phyloP scores from a whole-genome alignment of 2,797 vertebrate genomes.

The Ptychobarbus kaznakovi region DNA sequence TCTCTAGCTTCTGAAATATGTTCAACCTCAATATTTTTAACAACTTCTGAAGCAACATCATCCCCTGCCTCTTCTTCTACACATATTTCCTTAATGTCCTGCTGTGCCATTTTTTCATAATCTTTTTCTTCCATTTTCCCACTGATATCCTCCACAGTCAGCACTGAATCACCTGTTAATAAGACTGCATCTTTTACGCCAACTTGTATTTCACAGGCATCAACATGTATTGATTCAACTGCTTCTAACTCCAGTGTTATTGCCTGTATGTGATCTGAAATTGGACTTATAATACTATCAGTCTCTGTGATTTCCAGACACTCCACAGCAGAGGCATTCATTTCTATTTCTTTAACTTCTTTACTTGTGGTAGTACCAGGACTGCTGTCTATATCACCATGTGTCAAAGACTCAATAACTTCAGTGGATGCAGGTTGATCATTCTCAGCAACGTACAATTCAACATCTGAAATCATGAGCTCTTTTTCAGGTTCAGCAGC shows the following conservation, averaged over 20 bases:
- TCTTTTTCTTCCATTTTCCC: slow-evolving; percentile 51
- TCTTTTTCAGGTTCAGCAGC: slow-evolving; percentile 54
- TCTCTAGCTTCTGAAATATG: slow-evolving; percentile 49
- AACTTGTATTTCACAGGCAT: slow-evolving; percentile 53
- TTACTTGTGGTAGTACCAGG: slow-evolving; percentile 45
- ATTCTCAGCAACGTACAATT: slow-evolving; percentile 33
- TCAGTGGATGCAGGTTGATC: slow-evolving; percentile 45
- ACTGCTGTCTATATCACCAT: slow-evolving; percentile 50
- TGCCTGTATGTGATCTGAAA: slow-evolving; percentile 48
- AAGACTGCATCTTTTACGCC: slow-evolving; percentile 28
- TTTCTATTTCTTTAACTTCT: slow-evolving; percentile 41
- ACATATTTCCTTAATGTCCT: slow-evolving; percentile 49
- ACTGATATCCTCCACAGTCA: slow-evolving; percentile 56
- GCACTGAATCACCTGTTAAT: slow-evolving; percentile 49
- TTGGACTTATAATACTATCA: background rate
- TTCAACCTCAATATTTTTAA: slow-evolving; percentile 69
- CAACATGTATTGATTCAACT: slow-evolving; percentile 52
- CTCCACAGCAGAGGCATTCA: slow-evolving; percentile 37
- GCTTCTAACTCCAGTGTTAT: slow-evolving; percentile 60
- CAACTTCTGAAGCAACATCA: slow-evolving; percentile 71
- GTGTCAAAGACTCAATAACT: slow-evolving; percentile 39
- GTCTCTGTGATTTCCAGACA: slow-evolving; percentile 62
- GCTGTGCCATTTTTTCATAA: slow-evolving; percentile 23
- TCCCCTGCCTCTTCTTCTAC: slow-evolving; percentile 68
- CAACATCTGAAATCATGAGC: slow-evolving; percentile 42